Evolutionary conservation across 2,888 invertebrate species (phyloP), one percentile per base, ranked within the genome.

Genomic region (Coleophora deauratella): DNA sequence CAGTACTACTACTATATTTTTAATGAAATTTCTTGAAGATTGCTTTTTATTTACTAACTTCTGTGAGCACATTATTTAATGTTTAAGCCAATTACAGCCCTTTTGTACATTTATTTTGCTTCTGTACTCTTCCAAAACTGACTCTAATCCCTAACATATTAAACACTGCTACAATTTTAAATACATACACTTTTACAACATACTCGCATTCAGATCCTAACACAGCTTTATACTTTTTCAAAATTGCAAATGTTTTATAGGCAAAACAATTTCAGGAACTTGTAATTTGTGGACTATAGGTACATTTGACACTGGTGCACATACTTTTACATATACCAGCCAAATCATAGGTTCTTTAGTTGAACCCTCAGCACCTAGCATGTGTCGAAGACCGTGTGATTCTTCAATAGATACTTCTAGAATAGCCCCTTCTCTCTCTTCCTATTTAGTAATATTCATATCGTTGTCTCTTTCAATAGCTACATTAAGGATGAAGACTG

Each of bases 401-500:
- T 63, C 61, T 57, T 57, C 51, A 50, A 50, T 54, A 55, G 55
- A 42, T 35, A 30, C 13, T 40, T 38, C 12, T 38, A 12, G 14
- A 9, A 9, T 39, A 34, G 9, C 33, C 3, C 21, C 21, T n/a
- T n/a, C 21, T 4, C 21, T 21, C 21, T 21, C 3, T 21, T 4
- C 21, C 6, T 21, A 21, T 4, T 3, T 21, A 21, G 21, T 6
- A 21, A 21, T 21, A 21, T 4, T 21, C 3, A 4, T 3, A 4
- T 21, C 6, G 6, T 21, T 21, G 21, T 21, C 6, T 33, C 27
- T 27, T 33, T 12, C 12, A 55, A 64, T 76, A 42, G 98, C 68
- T 98, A 94, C 85, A 93, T 97, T 62, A 92, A 95, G 48, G 96
- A 96, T 45, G 79, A 77, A 9, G 93, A 94, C 40, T 98, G 97